Conservation (phyloP, 1,140 invertebrate species). For the Drosophila obscura region DNA sequence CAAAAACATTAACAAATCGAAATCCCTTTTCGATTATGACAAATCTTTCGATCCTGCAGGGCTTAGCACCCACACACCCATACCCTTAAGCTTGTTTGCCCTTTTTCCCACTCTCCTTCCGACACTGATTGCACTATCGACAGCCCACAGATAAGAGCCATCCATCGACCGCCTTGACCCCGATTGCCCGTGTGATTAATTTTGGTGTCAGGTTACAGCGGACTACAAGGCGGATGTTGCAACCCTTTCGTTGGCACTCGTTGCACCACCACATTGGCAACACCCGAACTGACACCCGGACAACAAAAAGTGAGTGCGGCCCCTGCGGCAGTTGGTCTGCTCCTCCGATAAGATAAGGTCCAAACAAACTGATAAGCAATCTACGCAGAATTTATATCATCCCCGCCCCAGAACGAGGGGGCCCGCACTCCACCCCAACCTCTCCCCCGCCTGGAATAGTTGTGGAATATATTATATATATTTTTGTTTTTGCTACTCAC, state of each 20-base stretch:
- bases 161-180: slow-evolving; percentile 29
- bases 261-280: slow-evolving; percentile 17
- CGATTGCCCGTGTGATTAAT: slow-evolving; percentile 8
- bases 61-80: no score
- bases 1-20: no score
- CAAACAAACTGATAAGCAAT: slow-evolving; percentile 73
- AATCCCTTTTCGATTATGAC: no score
- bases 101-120: neutral
- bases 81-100: no score
- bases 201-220: slow-evolving; percentile 17
- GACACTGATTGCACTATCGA: no score
- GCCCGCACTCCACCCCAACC: no score
- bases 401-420: neutral
- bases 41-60: neutral
- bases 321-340: slow-evolving; percentile 27
- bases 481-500: slow-evolving; percentile 70
- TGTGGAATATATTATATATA: no score
- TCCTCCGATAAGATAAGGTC: slow-evolving; percentile 59
- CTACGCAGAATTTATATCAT: slow-evolving; percentile 62
- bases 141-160: neutral
- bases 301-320: slow-evolving; percentile 36
- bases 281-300: slow-evolving; percentile 21
- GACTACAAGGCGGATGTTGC: slow-evolving; percentile 16
- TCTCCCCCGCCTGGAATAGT: no score
- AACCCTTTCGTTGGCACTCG: slow-evolving; percentile 12